These are phyloP conservation scores for Monodelphis domestica DNA, from an alignment of 2,797 vertebrate genomes.

Conservation along the genomic window DNA sequence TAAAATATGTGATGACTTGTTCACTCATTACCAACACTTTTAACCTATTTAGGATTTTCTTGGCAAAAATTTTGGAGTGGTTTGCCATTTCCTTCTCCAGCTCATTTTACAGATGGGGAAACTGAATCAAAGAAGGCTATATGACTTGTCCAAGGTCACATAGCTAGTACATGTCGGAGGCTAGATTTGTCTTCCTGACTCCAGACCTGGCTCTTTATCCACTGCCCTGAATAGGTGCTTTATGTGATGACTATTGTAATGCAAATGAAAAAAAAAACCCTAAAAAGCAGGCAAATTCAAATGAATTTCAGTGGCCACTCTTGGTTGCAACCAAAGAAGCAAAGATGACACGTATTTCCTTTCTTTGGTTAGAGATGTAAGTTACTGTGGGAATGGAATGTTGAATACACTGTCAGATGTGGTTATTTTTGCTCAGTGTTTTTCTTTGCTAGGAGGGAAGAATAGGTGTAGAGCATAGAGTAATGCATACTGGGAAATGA, in stretches of 20 bases:
- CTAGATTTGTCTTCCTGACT: too few relatives aligned
- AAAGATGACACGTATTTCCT: not conserved
- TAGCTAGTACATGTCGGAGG: too few relatives aligned
- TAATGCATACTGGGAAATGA: not conserved
- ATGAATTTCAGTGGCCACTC: not conserved
- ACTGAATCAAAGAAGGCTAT: too few relatives aligned
- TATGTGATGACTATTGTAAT: not conserved
- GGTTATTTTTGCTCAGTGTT: not conserved
- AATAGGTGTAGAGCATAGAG: not conserved
- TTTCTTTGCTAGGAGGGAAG: not conserved
- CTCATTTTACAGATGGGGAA: too few relatives aligned
- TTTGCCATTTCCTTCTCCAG: too few relatives aligned
- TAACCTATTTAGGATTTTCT: too few relatives aligned
- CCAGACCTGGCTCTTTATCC: too few relatives aligned
- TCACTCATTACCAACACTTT: too few relatives aligned
- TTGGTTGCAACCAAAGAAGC: not conserved
- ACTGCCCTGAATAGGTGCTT: too few relatives aligned
- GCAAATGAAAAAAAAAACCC: not conserved
- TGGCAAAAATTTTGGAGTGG: too few relatives aligned
- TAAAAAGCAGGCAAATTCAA: not conserved
- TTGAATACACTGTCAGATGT: not conserved
- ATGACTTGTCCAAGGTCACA: too few relatives aligned
- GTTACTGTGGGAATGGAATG: not conserved
- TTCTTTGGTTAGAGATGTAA: not conserved
- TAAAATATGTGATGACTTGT: too few relatives aligned